Evolutionary conservation across 1,140 invertebrate genomes (phyloP), one percentile per base, ranked within the genome.

Genomic region (Drosophila pseudoobscura): DNA sequence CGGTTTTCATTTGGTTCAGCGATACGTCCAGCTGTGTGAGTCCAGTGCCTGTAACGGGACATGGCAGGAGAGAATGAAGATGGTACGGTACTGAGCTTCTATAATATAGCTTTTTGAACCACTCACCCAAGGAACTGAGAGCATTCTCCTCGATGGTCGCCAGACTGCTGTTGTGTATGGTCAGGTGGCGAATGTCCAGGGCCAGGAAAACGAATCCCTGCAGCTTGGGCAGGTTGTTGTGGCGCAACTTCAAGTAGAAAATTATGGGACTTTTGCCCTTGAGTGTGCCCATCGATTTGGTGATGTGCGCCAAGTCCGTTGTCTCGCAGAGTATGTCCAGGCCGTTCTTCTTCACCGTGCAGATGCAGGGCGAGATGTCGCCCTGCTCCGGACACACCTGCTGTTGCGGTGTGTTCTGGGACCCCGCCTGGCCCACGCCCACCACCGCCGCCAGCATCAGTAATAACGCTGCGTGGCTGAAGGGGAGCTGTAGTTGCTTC

Each of bases 181-280:
- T 97, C 8, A 98, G 93, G 83, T 97, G 96, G 70, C 95, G 94
- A 66, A 97, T 97, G 80, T 97, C 96, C 74, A 97, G 92, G 6
- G 96, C 96, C n/a, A 97, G 93, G 90, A 98, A 97, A 39, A 97
- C 94, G 88, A 96, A 97, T 8, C 95, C 95, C 45, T 96, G 96
- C 47, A 98, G 92, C 91, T 96, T 97, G 1, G 95, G 95, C 69
- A 97, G 91, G 80, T 95, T 95, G 89, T 97, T 97, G 91, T 97
- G 96, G 15, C 96, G 93, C 44, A 97, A 91, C 85, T 97, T 97
- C 50, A 98, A 92, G 91, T 97, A 97, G 91, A 96, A 96, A 72
- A 97, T 96, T 46, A 97, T 94, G 66, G 94, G 93, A 61, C 95
- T 94, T 80, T 94, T 94, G 45, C 95, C 94, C 78, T 96, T 96